Evolutionary conservation across 2,113 vertebrate genomes (phyloP).

Genomic region (Crocuta crocuta): DNA sequence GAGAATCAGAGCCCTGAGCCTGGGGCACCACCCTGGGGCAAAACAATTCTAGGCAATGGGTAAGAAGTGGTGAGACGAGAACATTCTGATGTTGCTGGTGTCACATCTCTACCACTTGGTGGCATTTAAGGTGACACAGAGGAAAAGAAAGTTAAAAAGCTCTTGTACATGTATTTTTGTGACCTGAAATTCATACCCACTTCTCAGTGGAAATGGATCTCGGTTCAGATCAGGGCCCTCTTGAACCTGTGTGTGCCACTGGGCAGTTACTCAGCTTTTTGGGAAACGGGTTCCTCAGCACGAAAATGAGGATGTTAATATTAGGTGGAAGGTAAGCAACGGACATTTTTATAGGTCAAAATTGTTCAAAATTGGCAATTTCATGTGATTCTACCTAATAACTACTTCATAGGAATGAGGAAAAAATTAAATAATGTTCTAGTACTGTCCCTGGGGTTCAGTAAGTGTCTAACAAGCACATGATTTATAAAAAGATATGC

Average conservation of each 20-base stretch:
- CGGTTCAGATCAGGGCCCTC: neutral
- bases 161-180: neutral
- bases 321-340: neutral
- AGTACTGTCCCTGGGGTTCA: neutral
- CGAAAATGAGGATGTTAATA: conserved; percentile 9
- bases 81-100: neutral
- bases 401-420: neutral
- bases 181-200: neutral
- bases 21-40: no score
- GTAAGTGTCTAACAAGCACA: neutral
- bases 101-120: neutral
- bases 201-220: neutral
- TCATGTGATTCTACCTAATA: neutral
- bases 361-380: neutral
- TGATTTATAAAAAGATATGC: conserved; percentile 9
- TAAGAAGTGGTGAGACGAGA: neutral
- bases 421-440: neutral
- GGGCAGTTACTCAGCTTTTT: neutral
- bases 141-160: neutral
- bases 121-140: neutral
- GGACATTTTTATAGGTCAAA: neutral
- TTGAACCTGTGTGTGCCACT: neutral
- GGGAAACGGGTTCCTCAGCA: neutral
- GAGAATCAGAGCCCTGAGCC: neutral
- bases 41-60: neutral